Evolutionary conservation across 2,113 vertebrate species (phyloP), one percentile per base, ranked within the genome.

Genomic region (Hippoglossus stenolepis): DNA sequence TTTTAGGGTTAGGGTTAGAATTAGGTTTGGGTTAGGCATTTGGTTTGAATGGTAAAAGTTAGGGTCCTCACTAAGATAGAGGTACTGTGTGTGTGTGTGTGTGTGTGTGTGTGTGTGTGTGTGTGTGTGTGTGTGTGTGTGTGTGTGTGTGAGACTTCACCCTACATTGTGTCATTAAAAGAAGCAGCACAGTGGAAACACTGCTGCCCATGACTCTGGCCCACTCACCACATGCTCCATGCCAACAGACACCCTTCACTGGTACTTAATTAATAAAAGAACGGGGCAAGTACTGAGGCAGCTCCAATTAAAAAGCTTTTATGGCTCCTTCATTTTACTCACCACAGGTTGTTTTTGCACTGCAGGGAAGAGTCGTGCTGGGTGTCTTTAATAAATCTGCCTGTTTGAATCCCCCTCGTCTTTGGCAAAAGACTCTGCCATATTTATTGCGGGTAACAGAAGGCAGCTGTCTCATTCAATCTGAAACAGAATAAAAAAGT

Each of bases 251-350:
- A 82, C 74, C 72, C 54, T 80, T 84, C 79, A 59, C 31, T 73
- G 59, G 6, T 73, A 60, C 66, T 75, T 84, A 65, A 77, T 82
- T 80, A 76, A 90, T 73, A 78, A 79, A 84, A 66, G 54, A 80
- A 79, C 63, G 31, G 40, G 53, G 31, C 67, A 75, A 49, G 65
- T 69, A 81, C 62, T 58, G 76, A 82, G 74, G 81, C 75, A 76
- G 67, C 66, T 62, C 67, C 65, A 85, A 73, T 88, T 85, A 82
- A 81, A 87, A 85, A 26, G 60, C 66, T 85, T 85, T 89, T 82
- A 84, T 80, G 59, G 70, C 31, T 49, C 28, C 60, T 77, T 86
- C 59, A 66, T 77, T 77, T 64, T 47, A 75, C 72, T 82, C 70
- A 67, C 65, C 54, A 61, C 64, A 70, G 47, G 61, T 78, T 77